Conservation (phyloP, 2,888 invertebrate genomes). For the Achlya flavicornis region DNA sequence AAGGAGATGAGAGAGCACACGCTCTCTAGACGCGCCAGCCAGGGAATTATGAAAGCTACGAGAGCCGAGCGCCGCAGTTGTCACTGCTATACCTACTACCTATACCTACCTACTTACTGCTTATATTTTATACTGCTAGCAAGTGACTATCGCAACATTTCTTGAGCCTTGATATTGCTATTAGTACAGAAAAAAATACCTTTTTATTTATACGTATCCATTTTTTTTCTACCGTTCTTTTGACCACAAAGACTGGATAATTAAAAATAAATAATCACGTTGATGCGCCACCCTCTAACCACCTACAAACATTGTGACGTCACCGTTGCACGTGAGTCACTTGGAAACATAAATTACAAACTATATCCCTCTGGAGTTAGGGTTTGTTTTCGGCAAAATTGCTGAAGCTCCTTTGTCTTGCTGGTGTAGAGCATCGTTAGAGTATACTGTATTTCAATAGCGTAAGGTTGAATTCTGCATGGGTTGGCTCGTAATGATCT, state of each 20-base stretch:
- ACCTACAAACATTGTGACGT: slow-evolving; percentile 65
- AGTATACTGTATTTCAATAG: slow-evolving; percentile 54
- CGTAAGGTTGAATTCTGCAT: slow-evolving; percentile 57
- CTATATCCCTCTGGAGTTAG: slow-evolving; percentile 80
- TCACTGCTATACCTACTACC: slow-evolving; percentile 6
- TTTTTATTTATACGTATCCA: neutral
- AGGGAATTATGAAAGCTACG: slow-evolving; percentile 69
- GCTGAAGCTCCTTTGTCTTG: slow-evolving; percentile 78
- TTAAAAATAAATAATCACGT: neutral
- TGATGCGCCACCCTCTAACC: slow-evolving; percentile 29
- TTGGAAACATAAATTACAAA: slow-evolving; percentile 76
- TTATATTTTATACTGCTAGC: neutral
- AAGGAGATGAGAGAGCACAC: slow-evolving; percentile 84
- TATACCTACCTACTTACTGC: neutral
- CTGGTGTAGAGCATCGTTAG: slow-evolving; percentile 36
- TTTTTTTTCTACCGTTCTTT: neutral
- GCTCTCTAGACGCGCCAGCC: slow-evolving; percentile 78
- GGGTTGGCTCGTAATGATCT: slow-evolving; percentile 67
- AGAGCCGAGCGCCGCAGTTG: slow-evolving; percentile 17
- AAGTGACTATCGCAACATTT: neutral
- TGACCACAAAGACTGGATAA: neutral
- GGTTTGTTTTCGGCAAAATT: slow-evolving; percentile 81
- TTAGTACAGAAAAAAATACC: neutral
- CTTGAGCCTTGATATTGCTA: neutral
- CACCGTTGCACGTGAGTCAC: slow-evolving; percentile 74